Evolutionary conservation across 2,113 vertebrate genomes (phyloP), one percentile per base, ranked within the genome.

Genomic region (Ochotona curzoniae): DNA sequence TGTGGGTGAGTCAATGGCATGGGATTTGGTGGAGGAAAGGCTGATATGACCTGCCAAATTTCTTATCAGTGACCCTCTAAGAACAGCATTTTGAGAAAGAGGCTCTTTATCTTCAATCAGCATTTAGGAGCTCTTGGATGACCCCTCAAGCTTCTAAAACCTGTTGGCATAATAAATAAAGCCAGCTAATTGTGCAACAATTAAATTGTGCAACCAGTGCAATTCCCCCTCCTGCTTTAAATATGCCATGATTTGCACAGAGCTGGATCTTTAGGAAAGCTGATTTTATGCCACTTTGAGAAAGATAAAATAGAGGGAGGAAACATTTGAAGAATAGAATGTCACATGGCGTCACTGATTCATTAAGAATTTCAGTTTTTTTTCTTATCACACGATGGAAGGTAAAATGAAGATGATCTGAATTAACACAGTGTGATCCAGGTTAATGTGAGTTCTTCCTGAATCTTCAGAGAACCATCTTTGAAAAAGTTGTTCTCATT

Each of bases 331-430:
- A 21, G 3, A 79, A 8, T 8, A 76, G 17, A 71, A 75, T 71
- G 5, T 21, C 51, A 13, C 10, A 9, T 17, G 7, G n/a, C 51
- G 14, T 35, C 85, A 8, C 17, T 75, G 3, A 32, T 57, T 78
- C 79, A 1, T 49, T 21, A 93, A 81, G 25, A n/a, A 67, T 14
- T 73, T 67, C 54, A 13, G 44, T n/a, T 35, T 87, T 73, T 51
- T 81, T 89, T 79, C 32, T 87, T 89, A 49, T 87, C 49, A 13
- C 20, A 88, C 74, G 6, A n/a, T 78, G 26, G 17, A 78, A 93
- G 13, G 14, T 76, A 28, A 84, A 18, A 51, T 32, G 88, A 84
- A 49, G 8, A 47, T 70, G 4, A 38, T 51, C 1, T 79, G 12
- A 64, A 54, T 67, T 93, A 82, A 38, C 13, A 5, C 7, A 38